Base-by-base conservation (phyloP, 2,113 vertebrate genomes). In the Protomyctophum bolini region DNA sequence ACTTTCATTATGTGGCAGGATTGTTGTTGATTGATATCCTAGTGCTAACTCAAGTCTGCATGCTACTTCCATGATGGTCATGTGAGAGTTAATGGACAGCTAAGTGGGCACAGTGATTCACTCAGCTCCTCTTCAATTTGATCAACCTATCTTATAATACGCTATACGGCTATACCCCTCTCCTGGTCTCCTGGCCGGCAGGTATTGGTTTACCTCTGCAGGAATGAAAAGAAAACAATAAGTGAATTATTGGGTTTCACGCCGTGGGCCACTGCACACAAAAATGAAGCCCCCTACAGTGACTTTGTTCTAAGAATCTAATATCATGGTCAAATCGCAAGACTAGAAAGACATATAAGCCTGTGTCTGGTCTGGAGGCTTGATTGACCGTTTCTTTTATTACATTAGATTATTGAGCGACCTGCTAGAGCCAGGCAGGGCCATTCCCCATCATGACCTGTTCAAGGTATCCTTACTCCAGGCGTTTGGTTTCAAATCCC, bases 141-240 rank as follows among this genome's bases (percentile, higher is more conserved):
- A 80, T 83, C 67, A 87, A 78, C 78, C 14, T 1, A 12, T 74
- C 76, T 58, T 68, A 58, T 68, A 73, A 73, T 21, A 21, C 21
- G 21, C 21, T 66, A 50, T 58, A 10, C 73, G 1, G 21, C 21
- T 66, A 50, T 58, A 10, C 73, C 56, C 49, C 21, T 62, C 5
- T 67, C n/a, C n/a, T n/a, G n/a, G n/a, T n/a, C n/a, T 79, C 50
- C 50, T 68, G 76, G 76, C 52, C 58, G 55, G 45, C 48, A 73
- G 59, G 71, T 67, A 47, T 55, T 77, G 29, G 12, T 83, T 76
- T 77, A 76, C 58, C 8, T 80, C 58, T 65, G 58, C 33, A 55
- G 54, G 67, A 87, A 79, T 81, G 66, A 79, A 87, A 86, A 76
- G 63, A 81, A 83, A 86, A 82, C 83, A 84, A 62, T 46, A 75